Percentiles rank a stretch among this genome's conserved stretches.
phyloP scores from a whole-genome alignment of 2,797 vertebrate species.

The Hippoglossus hippoglossus region DNA sequence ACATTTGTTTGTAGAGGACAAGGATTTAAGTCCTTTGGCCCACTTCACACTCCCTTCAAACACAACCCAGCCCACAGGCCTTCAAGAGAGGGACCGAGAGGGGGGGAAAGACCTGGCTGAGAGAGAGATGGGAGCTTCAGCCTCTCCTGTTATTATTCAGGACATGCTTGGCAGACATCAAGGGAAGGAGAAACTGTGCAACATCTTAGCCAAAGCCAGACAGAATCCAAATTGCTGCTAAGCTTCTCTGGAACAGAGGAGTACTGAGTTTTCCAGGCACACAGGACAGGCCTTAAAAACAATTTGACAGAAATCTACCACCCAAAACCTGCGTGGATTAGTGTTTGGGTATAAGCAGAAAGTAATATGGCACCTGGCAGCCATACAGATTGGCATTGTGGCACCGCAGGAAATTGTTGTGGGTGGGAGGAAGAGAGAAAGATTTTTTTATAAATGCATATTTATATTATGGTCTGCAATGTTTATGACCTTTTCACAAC shows the following conservation, averaged over 20 bases:
- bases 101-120: constrained; percentile 31
- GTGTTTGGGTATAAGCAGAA: constrained; percentile 33
- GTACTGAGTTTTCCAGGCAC: constrained; percentile 44
- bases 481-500: not conserved
- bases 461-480: constrained; percentile 9
- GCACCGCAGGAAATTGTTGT: constrained; percentile 19
- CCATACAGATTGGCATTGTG: constrained; percentile 27
- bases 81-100: constrained; percentile 5
- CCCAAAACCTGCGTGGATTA: constrained; percentile 43
- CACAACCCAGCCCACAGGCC: constrained; percentile 3
- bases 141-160: constrained; percentile 58
- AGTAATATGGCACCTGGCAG: constrained; percentile 33
- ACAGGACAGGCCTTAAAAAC: constrained; percentile 37
- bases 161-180: constrained; percentile 59
- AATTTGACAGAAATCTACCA: constrained; percentile 35
- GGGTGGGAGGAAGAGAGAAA: not conserved
- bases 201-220: constrained; percentile 49
- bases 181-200: constrained; percentile 52
- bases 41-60: constrained; percentile 10
- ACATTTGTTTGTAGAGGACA: constrained; percentile 47
- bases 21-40: constrained; percentile 42
- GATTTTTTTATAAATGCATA: too few species aligned
- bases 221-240: constrained; percentile 55
- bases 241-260: constrained; percentile 49
- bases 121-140: constrained; percentile 29